Evolutionary conservation across 2,797 vertebrate genomes (phyloP), one percentile per base, ranked within the genome.

Genomic region (Melanotaenia trifasciata): DNA sequence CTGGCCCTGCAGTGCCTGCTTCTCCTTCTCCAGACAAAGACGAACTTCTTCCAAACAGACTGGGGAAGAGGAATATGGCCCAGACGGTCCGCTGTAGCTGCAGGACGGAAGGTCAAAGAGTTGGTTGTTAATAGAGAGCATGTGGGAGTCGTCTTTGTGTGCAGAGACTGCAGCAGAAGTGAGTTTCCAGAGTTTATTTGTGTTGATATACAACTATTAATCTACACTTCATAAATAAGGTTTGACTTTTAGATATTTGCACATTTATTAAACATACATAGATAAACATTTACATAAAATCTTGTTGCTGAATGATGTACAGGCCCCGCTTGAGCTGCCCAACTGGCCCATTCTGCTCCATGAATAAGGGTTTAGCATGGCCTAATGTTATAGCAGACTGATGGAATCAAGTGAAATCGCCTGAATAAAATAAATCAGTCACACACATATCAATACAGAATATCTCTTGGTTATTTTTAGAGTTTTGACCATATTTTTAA

Each of bases 1-100:
- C 91, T 96, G 96, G 9, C 94, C 95, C 82, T 95, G 95, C 90
- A 96, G 91, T 0, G 93, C 92, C 50, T 20, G 56, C 54, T 60
- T 86, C 69, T 90, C 84, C 20, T 76, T 81, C 35, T 96, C 95
- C 85, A 94, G 87, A 79, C 87, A 94, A 60, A 89, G 64, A 10
- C 70, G 78, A 60, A 89, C 83, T 16, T 90, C 84, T 58, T 90
- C 86, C 71, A 94, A 64, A 69, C 84, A 81, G 54, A 89, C 70
- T 0, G 89, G 76, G 14, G 89, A 86, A 63, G 87, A 91, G 82
- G 87, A 93, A 94, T 74, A 95, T 0, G 89, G 79, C 70, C 89
- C 92, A 3, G 84, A 53, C 24, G 85, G 86, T 30, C 83, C 67
- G 60, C 79, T 73, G 71, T 32, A 80, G 67, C 77, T 73, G 73